Base-by-base conservation (phyloP, 2,888 invertebrate genomes). In the Stictocephala bisonia region DNA sequence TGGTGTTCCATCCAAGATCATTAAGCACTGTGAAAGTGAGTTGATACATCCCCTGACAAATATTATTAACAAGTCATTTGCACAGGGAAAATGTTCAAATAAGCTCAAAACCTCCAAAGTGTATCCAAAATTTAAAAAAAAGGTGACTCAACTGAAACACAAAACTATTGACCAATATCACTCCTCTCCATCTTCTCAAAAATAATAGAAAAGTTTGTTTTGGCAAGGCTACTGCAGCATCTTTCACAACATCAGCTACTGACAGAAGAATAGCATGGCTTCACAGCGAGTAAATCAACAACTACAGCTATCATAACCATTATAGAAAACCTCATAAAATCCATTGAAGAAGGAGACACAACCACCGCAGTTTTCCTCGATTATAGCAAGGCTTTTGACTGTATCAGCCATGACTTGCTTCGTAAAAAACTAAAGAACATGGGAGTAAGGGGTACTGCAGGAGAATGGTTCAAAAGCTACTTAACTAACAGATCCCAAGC, bases 181-280 rank as follows among this genome's bases (percentile, higher is more conserved):
- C 50, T 50, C 50, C 50, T 50, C 50, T 50, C 20, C 24, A 50
- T 24, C 50, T 50, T 50, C 50, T 50, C 50, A 50, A 50, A 50
- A 50, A 50, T 50, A 50, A 50, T 20, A 3, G 50, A 50, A 50
- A 50, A 50, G 50, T 22, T 50, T 50, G 50, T 50, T 50, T 13
- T 50, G 50, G 20, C 6, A 50, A 50, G 50, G 20, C 15, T 50
- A 50, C 15, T 50, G 50, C 50, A 50, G 50, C 50, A 50, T 50
- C 50, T 50, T 24, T 50, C 50, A 7, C n/a, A 18, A 50, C 50
- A 50, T 50, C 50, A 50, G 15, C 50, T 50, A 50, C 50, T 50
- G 50, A 20, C 50, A 50, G 50, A 50, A 50, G 50, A 50, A 50
- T 6, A 50, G 20, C 50, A 44, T 44, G 44, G 44, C 44, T 44